Conservation (phyloP, 1,140 invertebrate genomes). For the Drosophila nannoptera region DNA sequence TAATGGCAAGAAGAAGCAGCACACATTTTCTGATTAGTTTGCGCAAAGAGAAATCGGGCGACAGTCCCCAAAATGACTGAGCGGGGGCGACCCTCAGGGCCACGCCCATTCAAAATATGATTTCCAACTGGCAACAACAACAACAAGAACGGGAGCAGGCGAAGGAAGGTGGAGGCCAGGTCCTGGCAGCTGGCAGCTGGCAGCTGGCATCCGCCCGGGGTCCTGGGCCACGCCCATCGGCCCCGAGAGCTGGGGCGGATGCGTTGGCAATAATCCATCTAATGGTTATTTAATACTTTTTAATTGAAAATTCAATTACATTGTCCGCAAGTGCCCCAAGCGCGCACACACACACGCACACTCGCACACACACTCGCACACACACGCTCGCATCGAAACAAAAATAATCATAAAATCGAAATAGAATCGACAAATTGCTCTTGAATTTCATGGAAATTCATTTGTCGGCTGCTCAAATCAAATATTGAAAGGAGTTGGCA, state of each 20-base stretch:
- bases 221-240: no score
- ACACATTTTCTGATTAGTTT: constrained; percentile 74
- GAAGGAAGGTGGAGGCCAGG: no score
- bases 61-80: constrained; percentile 35
- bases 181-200: constrained; percentile 45
- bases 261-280: constrained; percentile 9
- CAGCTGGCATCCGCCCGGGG: neutral
- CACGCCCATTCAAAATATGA: constrained; percentile 23
- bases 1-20: constrained; percentile 24
- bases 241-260: no score
- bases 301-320: constrained; percentile 28
- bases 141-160: constrained; percentile 3
- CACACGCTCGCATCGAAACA: neutral
- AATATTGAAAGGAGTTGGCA: constrained; percentile 12
- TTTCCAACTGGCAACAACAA: constrained; percentile 18
- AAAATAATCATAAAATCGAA: constrained; percentile 16
- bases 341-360: neutral
- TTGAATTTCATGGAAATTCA: constrained; percentile 5
- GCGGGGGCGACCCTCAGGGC: neutral
- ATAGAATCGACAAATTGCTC: neutral
- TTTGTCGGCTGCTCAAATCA: constrained; percentile 1
- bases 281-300: constrained; percentile 36
- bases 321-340: neutral
- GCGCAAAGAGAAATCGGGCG: constrained; percentile 28
- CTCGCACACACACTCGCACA: neutral